Evolutionary conservation across 2,888 invertebrate species (phyloP).

Genomic region (Epiblema foenella): DNA sequence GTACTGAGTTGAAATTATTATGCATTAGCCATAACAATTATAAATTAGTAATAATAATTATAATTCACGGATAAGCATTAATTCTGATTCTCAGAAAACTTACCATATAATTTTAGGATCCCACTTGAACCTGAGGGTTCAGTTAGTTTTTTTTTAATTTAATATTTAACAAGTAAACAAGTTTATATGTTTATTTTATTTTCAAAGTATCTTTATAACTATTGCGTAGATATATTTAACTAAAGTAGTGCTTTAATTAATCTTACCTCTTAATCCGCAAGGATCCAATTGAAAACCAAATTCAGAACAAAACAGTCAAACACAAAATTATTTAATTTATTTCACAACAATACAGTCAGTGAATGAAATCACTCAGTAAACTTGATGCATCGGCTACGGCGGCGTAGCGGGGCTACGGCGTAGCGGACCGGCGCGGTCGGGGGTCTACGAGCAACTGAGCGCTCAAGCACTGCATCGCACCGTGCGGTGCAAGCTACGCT

Average conservation of each 20-base stretch:
- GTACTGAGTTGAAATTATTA: neutral
- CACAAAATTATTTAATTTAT: slow-evolving; percentile 25
- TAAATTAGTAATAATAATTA: no score
- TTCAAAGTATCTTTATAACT: no score
- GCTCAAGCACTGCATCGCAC: slow-evolving; percentile 50
- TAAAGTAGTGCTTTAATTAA: neutral
- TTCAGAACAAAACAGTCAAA: neutral
- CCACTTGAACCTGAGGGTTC: no score
- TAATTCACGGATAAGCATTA: no score
- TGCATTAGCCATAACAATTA: no score
- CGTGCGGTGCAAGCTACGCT: slow-evolving; percentile 53
- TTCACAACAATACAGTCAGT: slow-evolving; percentile 44
- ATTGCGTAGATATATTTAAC: neutral
- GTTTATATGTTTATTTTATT: no score
- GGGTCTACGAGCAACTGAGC: slow-evolving; percentile 67
- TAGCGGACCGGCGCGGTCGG: slow-evolving; percentile 56
- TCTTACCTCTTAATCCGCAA: slow-evolving; percentile 27
- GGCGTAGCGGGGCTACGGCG: slow-evolving; percentile 49
- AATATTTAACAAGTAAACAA: no score
- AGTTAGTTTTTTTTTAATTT: no score
- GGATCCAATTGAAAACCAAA: slow-evolving; percentile 32
- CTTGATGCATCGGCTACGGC: slow-evolving; percentile 50
- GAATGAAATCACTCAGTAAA: slow-evolving; percentile 43
- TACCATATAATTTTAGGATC: no score
- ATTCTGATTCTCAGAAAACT: no score